Base-by-base conservation (phyloP, 2,888 invertebrate genomes). In the Megamerina dolium region DNA sequence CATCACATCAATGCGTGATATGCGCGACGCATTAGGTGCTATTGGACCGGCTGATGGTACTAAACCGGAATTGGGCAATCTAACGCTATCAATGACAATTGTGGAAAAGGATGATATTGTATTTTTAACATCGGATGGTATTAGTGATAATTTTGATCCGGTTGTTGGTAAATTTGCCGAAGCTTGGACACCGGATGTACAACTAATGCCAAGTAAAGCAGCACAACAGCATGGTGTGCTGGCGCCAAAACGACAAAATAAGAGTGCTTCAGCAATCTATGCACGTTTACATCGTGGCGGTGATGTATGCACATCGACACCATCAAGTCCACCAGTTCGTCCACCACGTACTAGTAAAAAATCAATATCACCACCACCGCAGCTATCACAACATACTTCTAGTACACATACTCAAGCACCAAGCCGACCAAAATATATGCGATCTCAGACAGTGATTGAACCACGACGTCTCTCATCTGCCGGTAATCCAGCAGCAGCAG, bases 121-220 rank as follows among this genome's bases (percentile, higher is more conserved):
- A 19, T 85, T 90, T 66, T 76, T 92, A 13, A 89, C 90, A 1
- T 87, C 87, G n/a, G 91, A 92, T 61, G 91, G 91, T 6, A 80
- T 92, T 23, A 87, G 88, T 5, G 91, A 92, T 64, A 92, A 92
- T 68, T 88, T 90, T 59, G 91, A 92, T 72, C 91, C 91, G 1
- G 90, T 91, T 21, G 90, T 92, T 43, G 90, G 90, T 20, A 87
- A 87, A 70, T 87, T 90, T 61, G 87, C 89, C 5, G 76, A 74
- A 53, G 68, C 79, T 13, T 67, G 74, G 61, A 64, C 71, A 4
- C 59, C 68, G 3, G 69, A 72, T 41, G 64, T 62, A 1, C 64
- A 64, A 51, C 51, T 65, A 3, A 47, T 53, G 43, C 37, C 55
- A 36, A 38, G 48, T 23, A 21, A 38, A 17, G 33, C 43, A 17